Base-by-base conservation (phyloP, 2,113 vertebrate species). In the Notechis scutatus region DNA sequence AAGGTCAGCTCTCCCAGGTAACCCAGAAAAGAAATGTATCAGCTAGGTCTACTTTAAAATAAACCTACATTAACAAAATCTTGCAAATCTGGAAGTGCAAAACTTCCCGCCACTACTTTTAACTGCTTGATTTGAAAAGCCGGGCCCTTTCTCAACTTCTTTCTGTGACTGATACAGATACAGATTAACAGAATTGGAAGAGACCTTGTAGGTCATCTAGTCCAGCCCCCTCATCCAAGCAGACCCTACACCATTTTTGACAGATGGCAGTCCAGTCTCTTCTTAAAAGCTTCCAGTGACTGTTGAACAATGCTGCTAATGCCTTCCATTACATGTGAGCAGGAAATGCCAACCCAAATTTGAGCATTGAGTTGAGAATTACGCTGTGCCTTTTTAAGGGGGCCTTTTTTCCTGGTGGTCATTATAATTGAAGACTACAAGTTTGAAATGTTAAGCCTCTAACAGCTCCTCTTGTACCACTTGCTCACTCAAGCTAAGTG, bases 381-480 rank as follows among this genome's bases (percentile, higher is more conserved):
- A 39, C 3, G 6, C n/a, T 39, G 18, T 81, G 34, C 1, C 34
- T 81, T 39, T 81, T 81, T 81, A 81, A 81, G 34, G 34, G 7
- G 34, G n/a, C 74, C 34, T 81, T 21, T 81, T 39, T 42, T 81
- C 74, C 74, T 42, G 18, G 8, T 87, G 24, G 47, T 47, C 24
- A 18, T 50, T 87, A 87, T 29, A 87, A 50, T 15, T 50, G 47
- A 18, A 24, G 86, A 26, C 23, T 87, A 6, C 12, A 87, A 29
- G 47, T 94, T 95, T 97, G 97, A 97, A 97, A 97, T 90, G 54
- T 50, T 24, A 90, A 94, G 92, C 89, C 93, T 64, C 0, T 94
- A 98, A 97, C 97, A 95, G 93, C 95, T 93, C 95, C 11, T 89
- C 92, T 98, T 98, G 97, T 97, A 98, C 98, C 95, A 97, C 55